Percentiles rank a stretch among this genome's conserved stretches.
These are phyloP conservation scores for Leistus spinibarbis DNA, from an alignment of 2,888 invertebrate species.

Conservation along the genomic window DNA sequence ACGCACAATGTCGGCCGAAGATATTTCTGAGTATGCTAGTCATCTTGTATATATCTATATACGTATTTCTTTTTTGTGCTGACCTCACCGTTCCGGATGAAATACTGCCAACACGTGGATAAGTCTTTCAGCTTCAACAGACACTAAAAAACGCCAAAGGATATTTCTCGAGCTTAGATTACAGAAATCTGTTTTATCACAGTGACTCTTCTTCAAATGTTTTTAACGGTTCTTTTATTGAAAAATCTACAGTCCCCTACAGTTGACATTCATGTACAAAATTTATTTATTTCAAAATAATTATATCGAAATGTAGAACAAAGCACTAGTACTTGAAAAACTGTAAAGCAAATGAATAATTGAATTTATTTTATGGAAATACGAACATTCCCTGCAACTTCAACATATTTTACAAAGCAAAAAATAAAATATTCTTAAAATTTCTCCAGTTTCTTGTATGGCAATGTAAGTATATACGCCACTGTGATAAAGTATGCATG, in stretches of 20 bases:
- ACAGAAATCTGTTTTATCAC: background rate
- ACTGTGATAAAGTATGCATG: background rate
- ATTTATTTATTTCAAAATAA: background rate
- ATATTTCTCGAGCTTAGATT: background rate
- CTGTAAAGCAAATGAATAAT: background rate
- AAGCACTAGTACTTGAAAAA: too few species aligned
- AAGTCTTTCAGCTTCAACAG: conserved; percentile 1
- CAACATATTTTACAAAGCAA: too few species aligned
- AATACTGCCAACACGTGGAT: conserved; percentile 13
- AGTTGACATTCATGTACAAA: background rate
- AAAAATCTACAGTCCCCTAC: too few species aligned
- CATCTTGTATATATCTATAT: background rate
- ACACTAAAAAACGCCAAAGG: background rate
- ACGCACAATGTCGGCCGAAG: background rate
- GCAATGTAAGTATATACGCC: background rate
- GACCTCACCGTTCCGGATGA: background rate
- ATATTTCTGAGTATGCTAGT: background rate
- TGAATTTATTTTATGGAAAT: background rate
- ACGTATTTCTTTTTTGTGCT: background rate
- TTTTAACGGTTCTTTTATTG: too few species aligned
- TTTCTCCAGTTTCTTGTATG: too few species aligned
- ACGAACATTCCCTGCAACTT: background rate
- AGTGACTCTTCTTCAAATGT: background rate
- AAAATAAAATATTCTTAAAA: background rate
- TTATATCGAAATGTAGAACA: background rate